Base-by-base conservation (phyloP, 64 coral and sea anemone species). In the Stylophora pistillata region DNA sequence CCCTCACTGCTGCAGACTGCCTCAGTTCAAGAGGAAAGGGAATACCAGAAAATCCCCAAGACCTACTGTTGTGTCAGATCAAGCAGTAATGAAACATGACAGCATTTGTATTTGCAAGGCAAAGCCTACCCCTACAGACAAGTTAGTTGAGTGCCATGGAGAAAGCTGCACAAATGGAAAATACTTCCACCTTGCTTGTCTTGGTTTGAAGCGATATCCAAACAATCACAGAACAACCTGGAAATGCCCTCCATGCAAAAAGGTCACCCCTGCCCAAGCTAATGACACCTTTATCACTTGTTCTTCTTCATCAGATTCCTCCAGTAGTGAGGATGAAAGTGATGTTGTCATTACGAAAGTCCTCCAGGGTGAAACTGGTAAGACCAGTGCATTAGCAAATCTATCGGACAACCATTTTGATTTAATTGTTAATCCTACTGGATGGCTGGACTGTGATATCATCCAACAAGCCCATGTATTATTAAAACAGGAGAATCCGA, bases 171-270 rank as follows among this genome's bases (percentile, higher is more conserved):
- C 27, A 20, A 84, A 84, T 94, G 86, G 92, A 0, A 75, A 78
- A 25, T 85, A 55, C 78, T 89, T 89, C n/a, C 86, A 89, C 63
- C 56, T 94, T 17, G 4, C 78, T 18, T 94, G 85, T 33, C 18
- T 92, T 0, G 13, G 15, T 23, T 34, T 72, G 21, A 87, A 92
- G 33, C 61, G 83, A 56, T 80, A 80, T 74, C 84, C 92, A 13
- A 94, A 85, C 52, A 89, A 94, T 61, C 10, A 34, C 25, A 57
- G 33, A 18, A 83, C 62, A 76, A 85, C 72, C 56, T 92, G 90
- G 89, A 31, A 77, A 77, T 77, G 74, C 41, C 41, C 32, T 77
- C 30, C 1, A 77, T 77, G 74, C 31, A 47, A 47, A 4, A 77
- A 77, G 41, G 53, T 18, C 41, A 37, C 37, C 30, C 15, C 12